A percentile compares a stretch with the other conserved stretches of the same genome.
Evolutionary conservation across 2,797 vertebrate genomes (phyloP).

Genomic region (Phylloscopus collybita): DNA sequence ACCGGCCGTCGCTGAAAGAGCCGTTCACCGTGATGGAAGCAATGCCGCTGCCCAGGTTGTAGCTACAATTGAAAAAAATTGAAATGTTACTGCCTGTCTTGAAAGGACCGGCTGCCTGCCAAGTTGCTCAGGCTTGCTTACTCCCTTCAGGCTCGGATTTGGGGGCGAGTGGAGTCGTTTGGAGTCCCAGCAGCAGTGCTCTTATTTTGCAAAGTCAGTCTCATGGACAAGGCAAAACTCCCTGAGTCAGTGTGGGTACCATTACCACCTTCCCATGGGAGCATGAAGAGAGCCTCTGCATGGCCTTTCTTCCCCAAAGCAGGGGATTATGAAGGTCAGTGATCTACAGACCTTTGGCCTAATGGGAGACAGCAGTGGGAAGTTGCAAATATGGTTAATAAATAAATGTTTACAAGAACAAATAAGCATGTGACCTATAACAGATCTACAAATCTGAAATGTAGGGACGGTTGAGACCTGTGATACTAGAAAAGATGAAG

Average conservation of each 20-base stretch:
- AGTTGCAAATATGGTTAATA: background rate
- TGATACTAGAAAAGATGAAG: background rate
- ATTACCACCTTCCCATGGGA: background rate
- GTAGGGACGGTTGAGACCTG: background rate
- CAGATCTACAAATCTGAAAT: background rate
- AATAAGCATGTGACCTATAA: background rate
- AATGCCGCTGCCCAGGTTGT: conserved; percentile 91
- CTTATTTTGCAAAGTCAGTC: background rate
- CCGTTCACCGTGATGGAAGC: conserved; percentile 86
- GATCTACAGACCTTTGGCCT: background rate
- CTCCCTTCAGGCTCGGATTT: fast-evolving
- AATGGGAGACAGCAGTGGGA: background rate
- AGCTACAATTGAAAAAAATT: conserved; percentile 74
- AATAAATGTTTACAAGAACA: background rate
- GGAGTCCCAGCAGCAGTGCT: background rate
- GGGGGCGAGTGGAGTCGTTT: background rate
- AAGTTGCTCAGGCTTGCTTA: background rate
- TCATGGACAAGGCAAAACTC: background rate
- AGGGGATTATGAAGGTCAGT: background rate
- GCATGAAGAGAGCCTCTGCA: background rate
- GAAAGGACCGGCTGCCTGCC: background rate
- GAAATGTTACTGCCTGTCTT: background rate
- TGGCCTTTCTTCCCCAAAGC: background rate
- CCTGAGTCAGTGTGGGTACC: background rate
- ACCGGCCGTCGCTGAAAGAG: conserved; percentile 90